Evolutionary conservation across 1,140 invertebrate genomes (phyloP).

Genomic region (Drosophila ogumai): DNA sequence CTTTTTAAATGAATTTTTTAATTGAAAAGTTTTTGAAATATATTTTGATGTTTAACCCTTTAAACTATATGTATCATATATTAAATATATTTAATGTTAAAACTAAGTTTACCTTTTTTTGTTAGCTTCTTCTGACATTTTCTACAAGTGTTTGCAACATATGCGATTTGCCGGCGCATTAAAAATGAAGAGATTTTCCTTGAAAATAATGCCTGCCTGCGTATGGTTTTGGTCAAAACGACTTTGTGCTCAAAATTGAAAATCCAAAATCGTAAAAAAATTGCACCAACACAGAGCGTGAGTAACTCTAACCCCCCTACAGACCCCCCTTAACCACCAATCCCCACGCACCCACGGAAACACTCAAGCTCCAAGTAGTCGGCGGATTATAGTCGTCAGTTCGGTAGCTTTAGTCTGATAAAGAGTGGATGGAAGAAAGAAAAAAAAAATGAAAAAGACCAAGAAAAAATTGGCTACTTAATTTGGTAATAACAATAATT

Average conservation of each 20-base stretch:
- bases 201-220: constrained; percentile 74
- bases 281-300: constrained; percentile 52
- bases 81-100: no score
- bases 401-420: constrained; percentile 60
- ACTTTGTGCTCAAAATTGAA: constrained; percentile 74
- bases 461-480: constrained; percentile 81
- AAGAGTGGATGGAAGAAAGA: constrained; percentile 41
- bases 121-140: constrained; percentile 6
- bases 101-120: background rate
- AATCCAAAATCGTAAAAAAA: constrained; percentile 72
- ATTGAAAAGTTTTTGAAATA: no score
- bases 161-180: constrained; percentile 64
- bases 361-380: constrained; percentile 54
- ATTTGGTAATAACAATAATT: constrained; percentile 84
- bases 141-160: constrained; percentile 48
- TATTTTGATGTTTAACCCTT: no score
- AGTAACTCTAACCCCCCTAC: constrained; percentile 46
- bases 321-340: background rate
- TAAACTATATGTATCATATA: no score
- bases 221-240: constrained; percentile 74
- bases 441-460: constrained; percentile 60
- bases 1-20: no score
- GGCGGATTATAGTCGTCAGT: constrained; percentile 60
- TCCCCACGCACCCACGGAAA: constrained; percentile 27
- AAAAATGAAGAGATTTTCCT: constrained; percentile 83